A percentile compares a stretch with the other conserved stretches of the same genome.
Conservation (phyloP, 2,113 vertebrate genomes). For the Hippoglossus stenolepis region DNA sequence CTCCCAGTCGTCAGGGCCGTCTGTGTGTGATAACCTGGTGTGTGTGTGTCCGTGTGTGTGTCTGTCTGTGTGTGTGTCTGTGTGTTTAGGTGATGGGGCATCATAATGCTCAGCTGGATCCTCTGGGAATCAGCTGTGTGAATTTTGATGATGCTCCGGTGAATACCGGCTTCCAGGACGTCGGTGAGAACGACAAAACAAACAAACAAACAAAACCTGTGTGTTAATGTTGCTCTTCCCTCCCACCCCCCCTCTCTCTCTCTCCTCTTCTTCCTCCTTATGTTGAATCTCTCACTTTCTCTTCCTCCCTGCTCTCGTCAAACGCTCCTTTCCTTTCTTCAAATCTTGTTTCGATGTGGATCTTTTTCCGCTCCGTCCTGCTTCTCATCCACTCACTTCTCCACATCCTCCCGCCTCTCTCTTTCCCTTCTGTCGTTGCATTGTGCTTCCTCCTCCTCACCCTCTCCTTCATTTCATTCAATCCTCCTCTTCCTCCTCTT, state of each 20-base stretch:
- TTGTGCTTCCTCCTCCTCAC: background rate
- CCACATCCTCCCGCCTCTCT: background rate
- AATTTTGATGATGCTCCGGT: constrained; percentile 98
- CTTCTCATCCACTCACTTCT: constrained; percentile 25
- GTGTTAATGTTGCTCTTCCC: constrained; percentile 75
- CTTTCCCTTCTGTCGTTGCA: background rate
- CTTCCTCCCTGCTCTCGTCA: background rate
- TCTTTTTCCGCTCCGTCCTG: constrained; percentile 23
- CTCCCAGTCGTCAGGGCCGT: background rate
- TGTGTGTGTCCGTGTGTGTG: no score
- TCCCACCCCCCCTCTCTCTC: constrained; percentile 2
- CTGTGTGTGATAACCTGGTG: background rate
- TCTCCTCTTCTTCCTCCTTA: background rate
- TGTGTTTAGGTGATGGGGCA: constrained; percentile 96
- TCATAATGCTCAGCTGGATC: constrained; percentile 96
- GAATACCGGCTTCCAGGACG: constrained; percentile 90
- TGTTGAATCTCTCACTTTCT: constrained; percentile 22
- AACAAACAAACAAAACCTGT: constrained; percentile 54
- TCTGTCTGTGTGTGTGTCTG: constrained; percentile 17
- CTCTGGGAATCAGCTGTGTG: constrained; percentile 98
- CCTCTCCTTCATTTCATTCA: background rate
- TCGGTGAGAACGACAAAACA: constrained; percentile 89
- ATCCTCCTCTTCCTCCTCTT: constrained; percentile 10
- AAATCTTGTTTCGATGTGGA: background rate
- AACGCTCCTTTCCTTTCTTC: background rate